These are phyloP conservation scores for Lasioglossum albipes DNA, from an alignment of 1,140 invertebrate species.

Conservation along the genomic window DNA sequence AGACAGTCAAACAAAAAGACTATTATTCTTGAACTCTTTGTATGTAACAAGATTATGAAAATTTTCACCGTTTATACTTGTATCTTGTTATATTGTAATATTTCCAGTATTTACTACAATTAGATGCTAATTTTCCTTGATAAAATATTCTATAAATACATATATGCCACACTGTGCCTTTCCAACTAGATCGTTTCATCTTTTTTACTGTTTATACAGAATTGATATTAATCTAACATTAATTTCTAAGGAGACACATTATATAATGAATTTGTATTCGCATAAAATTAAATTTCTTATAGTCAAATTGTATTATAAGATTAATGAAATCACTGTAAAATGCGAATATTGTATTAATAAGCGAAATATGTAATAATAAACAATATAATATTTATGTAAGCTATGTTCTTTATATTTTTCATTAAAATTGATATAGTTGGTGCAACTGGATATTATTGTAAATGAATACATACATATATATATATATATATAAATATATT, in stretches of 20 bases:
- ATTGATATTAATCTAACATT: conserved; percentile 19
- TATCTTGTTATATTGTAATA: conserved; percentile 43
- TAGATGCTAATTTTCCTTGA: conserved; percentile 43
- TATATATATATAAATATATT: too few species aligned
- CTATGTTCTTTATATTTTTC: neutral
- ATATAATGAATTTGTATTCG: conserved; percentile 37
- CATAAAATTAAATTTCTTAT: conserved; percentile 22
- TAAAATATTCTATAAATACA: conserved; percentile 55
- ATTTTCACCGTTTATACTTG: conserved; percentile 39
- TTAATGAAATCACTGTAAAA: conserved; percentile 22
- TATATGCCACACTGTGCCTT: conserved; percentile 69
- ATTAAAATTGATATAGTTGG: neutral
- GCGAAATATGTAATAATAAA: conserved; percentile 37
- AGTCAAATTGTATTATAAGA: conserved; percentile 14
- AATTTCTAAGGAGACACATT: conserved; percentile 17
- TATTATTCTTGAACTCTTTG: conserved; percentile 42
- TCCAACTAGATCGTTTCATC: conserved; percentile 47
- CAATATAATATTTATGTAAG: conserved; percentile 22
- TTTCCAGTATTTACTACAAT: conserved; percentile 34
- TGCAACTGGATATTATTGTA: neutral
- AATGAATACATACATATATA: neutral
- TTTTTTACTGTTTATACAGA: conserved; percentile 39
- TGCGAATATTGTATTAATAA: conserved; percentile 29
- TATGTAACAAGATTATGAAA: neutral
- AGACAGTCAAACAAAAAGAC: conserved; percentile 44